A percentile compares a stretch with the other conserved stretches of the same genome.
Evolutionary conservation across 2,888 invertebrate species (phyloP).

Genomic region (Teinopalpus imperialis): DNA sequence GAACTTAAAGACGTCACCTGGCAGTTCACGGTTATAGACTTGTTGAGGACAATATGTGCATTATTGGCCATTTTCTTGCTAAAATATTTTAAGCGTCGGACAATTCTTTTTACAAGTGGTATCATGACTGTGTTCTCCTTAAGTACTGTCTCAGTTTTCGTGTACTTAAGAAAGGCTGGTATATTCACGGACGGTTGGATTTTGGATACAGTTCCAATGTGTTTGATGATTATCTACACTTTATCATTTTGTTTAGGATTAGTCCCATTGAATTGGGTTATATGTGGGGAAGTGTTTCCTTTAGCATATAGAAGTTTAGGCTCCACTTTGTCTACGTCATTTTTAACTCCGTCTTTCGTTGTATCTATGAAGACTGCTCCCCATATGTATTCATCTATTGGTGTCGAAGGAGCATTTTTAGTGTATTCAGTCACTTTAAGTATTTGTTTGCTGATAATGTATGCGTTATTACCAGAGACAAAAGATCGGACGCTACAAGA

Average conservation of each 20-base stretch:
- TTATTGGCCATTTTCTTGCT: constrained; percentile 76
- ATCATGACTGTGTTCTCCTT: constrained; percentile 63
- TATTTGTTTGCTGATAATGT: constrained; percentile 60
- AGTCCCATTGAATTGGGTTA: constrained; percentile 73
- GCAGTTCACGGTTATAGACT: constrained; percentile 85
- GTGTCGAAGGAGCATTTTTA: constrained; percentile 70
- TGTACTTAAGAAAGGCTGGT: constrained; percentile 61
- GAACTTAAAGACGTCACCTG: constrained; percentile 62
- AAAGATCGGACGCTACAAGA: constrained; percentile 73
- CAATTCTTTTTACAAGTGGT: constrained; percentile 68
- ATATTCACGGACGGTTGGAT: constrained; percentile 54
- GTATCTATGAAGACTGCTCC: constrained; percentile 77
- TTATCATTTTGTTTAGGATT: constrained; percentile 70
- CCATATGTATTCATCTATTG: constrained; percentile 66
- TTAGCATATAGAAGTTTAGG: constrained; percentile 72
- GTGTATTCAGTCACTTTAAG: constrained; percentile 64
- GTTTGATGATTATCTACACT: constrained; percentile 65
- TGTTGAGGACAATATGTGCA: constrained; percentile 83
- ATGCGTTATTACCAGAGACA: constrained; percentile 65
- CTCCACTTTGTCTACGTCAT: constrained; percentile 69
- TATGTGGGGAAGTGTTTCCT: constrained; percentile 75
- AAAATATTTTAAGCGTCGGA: constrained; percentile 62
- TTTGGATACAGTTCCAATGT: constrained; percentile 59
- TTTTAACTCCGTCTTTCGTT: constrained; percentile 68
- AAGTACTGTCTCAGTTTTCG: constrained; percentile 58